phyloP scores from a whole-genome alignment of 1,140 invertebrate genomes.

The Ceratoteleas bidentatus region DNA sequence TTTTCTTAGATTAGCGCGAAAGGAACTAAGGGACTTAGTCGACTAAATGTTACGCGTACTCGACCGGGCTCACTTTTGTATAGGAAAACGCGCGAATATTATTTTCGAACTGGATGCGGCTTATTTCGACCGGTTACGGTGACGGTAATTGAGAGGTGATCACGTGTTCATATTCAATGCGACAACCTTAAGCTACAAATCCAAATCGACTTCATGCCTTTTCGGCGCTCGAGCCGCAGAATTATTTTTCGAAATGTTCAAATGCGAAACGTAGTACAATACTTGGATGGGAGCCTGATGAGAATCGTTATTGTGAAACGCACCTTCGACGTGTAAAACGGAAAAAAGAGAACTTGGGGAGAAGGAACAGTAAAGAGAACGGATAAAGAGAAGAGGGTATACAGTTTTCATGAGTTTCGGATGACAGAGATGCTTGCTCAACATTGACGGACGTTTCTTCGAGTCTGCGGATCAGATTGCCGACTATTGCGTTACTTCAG shows the following conservation, averaged over 20 bases:
- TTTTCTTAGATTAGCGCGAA: slow-evolving; percentile 12
- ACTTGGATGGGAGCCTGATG: slow-evolving; percentile 4
- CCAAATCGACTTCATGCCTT: slow-evolving; percentile 37
- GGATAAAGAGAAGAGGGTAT: neutral
- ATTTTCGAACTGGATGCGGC: slow-evolving; percentile 4
- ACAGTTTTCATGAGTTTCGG: neutral
- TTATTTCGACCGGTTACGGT: slow-evolving; percentile 14
- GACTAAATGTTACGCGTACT: slow-evolving; percentile 43
- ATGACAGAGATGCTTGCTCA: neutral
- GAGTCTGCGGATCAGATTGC: neutral
- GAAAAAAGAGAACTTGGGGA: too few relatives aligned
- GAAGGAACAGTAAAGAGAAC: slow-evolving; percentile 3
- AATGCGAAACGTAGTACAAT: slow-evolving; percentile 30
- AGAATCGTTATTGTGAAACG: slow-evolving; percentile 13
- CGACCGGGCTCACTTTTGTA: slow-evolving; percentile 27
- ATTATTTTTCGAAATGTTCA: slow-evolving; percentile 46
- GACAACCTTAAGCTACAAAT: slow-evolving; percentile 26
- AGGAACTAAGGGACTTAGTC: slow-evolving; percentile 12
- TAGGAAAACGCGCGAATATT: slow-evolving; percentile 7
- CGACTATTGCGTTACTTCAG: too few relatives aligned
- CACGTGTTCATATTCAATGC: slow-evolving; percentile 33
- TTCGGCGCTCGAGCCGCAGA: slow-evolving; percentile 25
- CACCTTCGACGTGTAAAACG: slow-evolving; percentile 16
- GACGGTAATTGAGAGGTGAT: slow-evolving; percentile 24
- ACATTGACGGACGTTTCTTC: neutral